These are phyloP conservation scores for Brachionus plicatilis DNA, from an alignment of 1,140 invertebrate genomes.

Conservation along the genomic window DNA sequence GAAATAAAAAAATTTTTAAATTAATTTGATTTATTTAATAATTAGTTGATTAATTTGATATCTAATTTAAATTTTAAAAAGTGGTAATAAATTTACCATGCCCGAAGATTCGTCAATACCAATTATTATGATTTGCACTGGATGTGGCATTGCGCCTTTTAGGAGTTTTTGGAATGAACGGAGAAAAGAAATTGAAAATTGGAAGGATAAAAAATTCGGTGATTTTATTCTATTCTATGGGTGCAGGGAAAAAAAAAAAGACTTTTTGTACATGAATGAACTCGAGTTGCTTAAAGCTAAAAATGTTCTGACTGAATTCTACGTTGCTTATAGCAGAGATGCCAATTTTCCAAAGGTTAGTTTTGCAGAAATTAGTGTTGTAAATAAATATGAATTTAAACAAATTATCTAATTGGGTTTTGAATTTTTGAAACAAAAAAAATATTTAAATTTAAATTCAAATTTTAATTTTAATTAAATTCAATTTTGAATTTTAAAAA, in stretches of 20 bases:
- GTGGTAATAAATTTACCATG: slow-evolving; percentile 44
- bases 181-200: neutral
- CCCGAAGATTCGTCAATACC: neutral
- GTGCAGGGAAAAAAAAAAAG: slow-evolving; percentile 72
- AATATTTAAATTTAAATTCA: too few relatives aligned
- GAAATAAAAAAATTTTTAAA: slow-evolving; percentile 54
- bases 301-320: slow-evolving; percentile 71
- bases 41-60: slow-evolving; percentile 46
- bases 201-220: slow-evolving; percentile 57
- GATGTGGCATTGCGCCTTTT: slow-evolving; percentile 34
- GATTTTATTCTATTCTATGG: slow-evolving; percentile 85
- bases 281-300: slow-evolving; percentile 68
- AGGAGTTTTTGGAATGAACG: slow-evolving; percentile 20
- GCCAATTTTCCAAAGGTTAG: slow-evolving; percentile 59
- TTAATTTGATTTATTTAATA: slow-evolving; percentile 43
- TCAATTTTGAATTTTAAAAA: too few relatives aligned
- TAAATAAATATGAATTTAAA: too few relatives aligned
- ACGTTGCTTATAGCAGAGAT: slow-evolving; percentile 79
- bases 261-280: slow-evolving; percentile 75
- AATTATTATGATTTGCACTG: slow-evolving; percentile 28
- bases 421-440: too few relatives aligned
- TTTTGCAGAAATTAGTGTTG: neutral
- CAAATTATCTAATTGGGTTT: too few relatives aligned
- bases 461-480: too few relatives aligned
- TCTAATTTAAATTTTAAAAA: slow-evolving; percentile 45